Percentiles rank a stretch among this genome's conserved stretches.
phyloP scores from a whole-genome alignment of 2,888 invertebrate genomes.

The Artemia sinica region DNA sequence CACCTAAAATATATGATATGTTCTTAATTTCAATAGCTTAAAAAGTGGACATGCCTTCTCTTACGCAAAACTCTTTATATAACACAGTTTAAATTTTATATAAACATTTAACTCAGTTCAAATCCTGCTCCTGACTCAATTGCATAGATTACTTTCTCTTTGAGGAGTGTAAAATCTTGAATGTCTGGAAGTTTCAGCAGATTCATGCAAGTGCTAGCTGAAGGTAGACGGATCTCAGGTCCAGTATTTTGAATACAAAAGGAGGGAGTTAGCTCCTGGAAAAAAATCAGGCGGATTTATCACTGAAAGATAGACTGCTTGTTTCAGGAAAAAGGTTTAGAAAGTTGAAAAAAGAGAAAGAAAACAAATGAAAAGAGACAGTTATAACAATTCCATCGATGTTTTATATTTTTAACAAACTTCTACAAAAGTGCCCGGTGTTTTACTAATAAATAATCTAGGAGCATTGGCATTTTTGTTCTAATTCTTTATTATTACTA shows the following conservation, averaged over 20 bases:
- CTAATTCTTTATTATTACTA: no score
- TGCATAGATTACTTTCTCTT: conserved; percentile 71
- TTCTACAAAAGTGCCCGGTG: no score
- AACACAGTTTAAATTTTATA: background rate
- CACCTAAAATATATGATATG: no score
- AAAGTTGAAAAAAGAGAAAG: conserved; percentile 18
- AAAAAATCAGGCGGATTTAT: conserved; percentile 21
- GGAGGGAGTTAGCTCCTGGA: conserved; percentile 76
- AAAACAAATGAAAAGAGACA: conserved; percentile 20
- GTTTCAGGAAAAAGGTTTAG: background rate
- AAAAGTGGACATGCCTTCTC: no score
- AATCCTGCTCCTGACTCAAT: conserved; percentile 91
- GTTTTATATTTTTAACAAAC: no score
- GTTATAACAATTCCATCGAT: background rate
- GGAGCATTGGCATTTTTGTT: no score
- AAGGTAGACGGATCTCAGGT: conserved; percentile 72
- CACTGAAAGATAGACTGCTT: conserved; percentile 21
- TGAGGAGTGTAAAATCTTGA: conserved; percentile 51
- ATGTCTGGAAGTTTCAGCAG: conserved; percentile 86
- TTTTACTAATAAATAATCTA: no score
- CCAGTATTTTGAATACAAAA: conserved; percentile 92
- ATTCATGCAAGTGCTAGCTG: conserved; percentile 96
- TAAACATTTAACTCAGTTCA: conserved; percentile 44
- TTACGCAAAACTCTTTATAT: no score
- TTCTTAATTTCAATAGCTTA: no score